Percentiles rank a stretch among this genome's conserved stretches.
phyloP scores from a whole-genome alignment of 2,888 invertebrate species.

The Rhamnusium bicolor region DNA sequence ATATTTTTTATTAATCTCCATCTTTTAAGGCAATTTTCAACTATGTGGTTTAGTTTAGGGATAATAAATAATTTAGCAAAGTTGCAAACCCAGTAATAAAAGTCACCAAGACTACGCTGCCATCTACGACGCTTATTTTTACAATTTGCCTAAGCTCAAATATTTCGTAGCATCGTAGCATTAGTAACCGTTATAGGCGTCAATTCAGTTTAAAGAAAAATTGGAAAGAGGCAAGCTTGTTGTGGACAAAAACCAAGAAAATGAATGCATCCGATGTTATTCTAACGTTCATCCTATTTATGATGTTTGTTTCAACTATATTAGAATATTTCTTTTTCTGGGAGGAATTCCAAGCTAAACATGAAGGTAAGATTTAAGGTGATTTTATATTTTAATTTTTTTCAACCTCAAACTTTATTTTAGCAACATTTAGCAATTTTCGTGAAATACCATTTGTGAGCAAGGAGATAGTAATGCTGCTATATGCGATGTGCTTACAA shows the following conservation, averaged over 20 bases:
- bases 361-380: conserved; percentile 13
- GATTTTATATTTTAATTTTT: neutral
- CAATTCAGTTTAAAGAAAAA: no score
- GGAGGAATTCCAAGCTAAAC: neutral
- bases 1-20: neutral
- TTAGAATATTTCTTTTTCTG: conserved; percentile 6
- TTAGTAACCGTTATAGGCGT: no score
- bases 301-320: neutral
- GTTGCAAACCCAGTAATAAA: neutral
- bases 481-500: neutral
- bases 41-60: neutral
- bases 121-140: neutral
- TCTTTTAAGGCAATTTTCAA: neutral
- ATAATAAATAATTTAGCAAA: neutral
- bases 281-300: neutral
- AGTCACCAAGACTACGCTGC: neutral
- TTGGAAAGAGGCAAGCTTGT: neutral
- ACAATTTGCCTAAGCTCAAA: neutral
- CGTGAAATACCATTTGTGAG: neutral
- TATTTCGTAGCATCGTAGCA: neutral
- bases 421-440: neutral
- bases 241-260: neutral
- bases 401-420: neutral
- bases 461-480: neutral
- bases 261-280: neutral